Percentiles rank a stretch among this genome's conserved stretches.
Evolutionary conservation across 2,113 vertebrate species (phyloP).

Genomic region (Elephas maximus): DNA sequence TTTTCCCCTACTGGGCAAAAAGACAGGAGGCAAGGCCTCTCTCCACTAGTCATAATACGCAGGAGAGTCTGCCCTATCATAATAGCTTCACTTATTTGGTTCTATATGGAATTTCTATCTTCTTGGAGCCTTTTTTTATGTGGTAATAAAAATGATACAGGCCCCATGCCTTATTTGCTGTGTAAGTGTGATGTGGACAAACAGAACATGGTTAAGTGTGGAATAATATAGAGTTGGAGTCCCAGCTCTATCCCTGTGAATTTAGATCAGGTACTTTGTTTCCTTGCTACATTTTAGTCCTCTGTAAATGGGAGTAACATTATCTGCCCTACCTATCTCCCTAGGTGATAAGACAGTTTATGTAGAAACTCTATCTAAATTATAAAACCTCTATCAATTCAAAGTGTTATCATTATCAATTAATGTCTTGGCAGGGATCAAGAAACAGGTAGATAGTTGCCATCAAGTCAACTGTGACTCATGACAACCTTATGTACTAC

Average conservation of each 20-base stretch:
- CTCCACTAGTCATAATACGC: neutral
- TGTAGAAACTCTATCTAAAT: neutral
- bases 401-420: neutral
- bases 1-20: conserved; percentile 39
- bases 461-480: neutral
- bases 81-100: neutral
- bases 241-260: neutral
- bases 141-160: neutral
- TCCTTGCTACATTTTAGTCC: conserved; percentile 17
- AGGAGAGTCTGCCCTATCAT: neutral
- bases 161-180: neutral
- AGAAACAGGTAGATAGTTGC: neutral
- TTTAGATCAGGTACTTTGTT: neutral
- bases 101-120: neutral
- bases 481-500: no score
- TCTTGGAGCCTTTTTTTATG: neutral
- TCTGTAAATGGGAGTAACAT: neutral
- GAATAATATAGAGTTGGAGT: neutral
- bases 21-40: neutral
- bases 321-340: neutral
- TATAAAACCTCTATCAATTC: neutral
- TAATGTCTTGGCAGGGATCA: neutral
- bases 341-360: neutral
- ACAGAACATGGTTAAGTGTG: neutral
- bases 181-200: neutral